These are phyloP conservation scores for Psittacula derbiana DNA, from an alignment of 2,797 vertebrate species.

Conservation along the genomic window DNA sequence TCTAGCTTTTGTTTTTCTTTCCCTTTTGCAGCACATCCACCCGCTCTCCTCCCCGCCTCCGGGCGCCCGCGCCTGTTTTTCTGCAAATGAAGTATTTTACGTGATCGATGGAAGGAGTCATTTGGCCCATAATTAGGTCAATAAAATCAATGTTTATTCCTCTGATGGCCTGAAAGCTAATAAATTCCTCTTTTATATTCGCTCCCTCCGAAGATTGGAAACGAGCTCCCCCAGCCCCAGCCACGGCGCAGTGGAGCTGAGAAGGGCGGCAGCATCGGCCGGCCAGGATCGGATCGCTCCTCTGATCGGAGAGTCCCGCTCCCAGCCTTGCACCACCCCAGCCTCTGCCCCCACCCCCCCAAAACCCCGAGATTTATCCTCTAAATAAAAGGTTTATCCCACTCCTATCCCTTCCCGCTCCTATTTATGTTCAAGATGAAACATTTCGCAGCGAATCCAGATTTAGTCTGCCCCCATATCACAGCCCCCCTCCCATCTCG, in stretches of 20 bases:
- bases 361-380: neutral
- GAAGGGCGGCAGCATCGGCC: neutral
- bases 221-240: neutral
- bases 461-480: neutral
- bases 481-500: neutral
- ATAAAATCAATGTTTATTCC: conserved; percentile 72
- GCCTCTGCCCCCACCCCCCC: no score
- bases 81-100: conserved; percentile 64
- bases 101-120: conserved; percentile 73
- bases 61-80: conserved; percentile 51
- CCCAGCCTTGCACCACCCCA: neutral
- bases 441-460: neutral
- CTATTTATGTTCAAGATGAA: neutral
- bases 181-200: conserved; percentile 60
- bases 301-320: neutral
- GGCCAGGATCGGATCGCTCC: neutral
- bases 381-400: neutral
- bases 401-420: neutral
- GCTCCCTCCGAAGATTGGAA: conserved; percentile 24
- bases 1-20: conserved; percentile 23
- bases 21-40: conserved; percentile 18
- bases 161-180: conserved; percentile 60
- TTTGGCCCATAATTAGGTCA: conserved; percentile 74
- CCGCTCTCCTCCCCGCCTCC: conserved; percentile 12
- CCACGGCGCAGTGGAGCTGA: neutral